Base-by-base conservation (phyloP, 2,113 vertebrate genomes). In the Oreocharis arfaki region DNA sequence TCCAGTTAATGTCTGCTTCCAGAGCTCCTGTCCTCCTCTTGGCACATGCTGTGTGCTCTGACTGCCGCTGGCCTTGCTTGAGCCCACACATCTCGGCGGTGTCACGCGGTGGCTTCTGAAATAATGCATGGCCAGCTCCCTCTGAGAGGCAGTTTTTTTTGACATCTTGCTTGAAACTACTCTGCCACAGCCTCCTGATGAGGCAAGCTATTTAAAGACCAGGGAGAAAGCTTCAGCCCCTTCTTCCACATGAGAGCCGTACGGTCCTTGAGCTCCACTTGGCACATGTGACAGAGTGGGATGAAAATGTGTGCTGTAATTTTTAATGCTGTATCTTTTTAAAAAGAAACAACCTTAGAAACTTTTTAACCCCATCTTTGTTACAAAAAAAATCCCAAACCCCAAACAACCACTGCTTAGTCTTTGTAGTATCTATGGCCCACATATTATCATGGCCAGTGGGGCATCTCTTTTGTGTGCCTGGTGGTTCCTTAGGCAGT, bases 391-490 rank as follows among this genome's bases (percentile, higher is more conserved):
- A 14, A 57, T 14, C 42, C 14, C 23, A 26, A 55, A 53, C 20
- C 16, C 15, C 28, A 30, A 70, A 24, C 28, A 35, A 16, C 0
- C 28, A 16, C 35, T 37, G 12, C 52, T 67, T 76, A 16, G 46
- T 64, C 44, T 16, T 42, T 32, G 17, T n/a, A 23, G 9, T 69
- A 16, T 50, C 59, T 42, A 0, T 46, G 20, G 41, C 52, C 50
- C 57, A n/a, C 5, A 1, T 26, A 15, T 41, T 52, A 15, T 32
- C 18, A 3, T 0, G 0, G n/a, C 42, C 37, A 22, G 37, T 50
- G 26, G 26, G 22, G 13, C 13, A 18, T 64, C 19, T 67, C 15
- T 11, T 78, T 32, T 68, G 10, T 28, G 33, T 76, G 28, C 56
- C 16, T 79, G 19, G 9, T 49, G 24, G 33, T 39, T 87, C 18